Conservation (phyloP, 2,888 invertebrate species). For the Nomada ferruginata region DNA sequence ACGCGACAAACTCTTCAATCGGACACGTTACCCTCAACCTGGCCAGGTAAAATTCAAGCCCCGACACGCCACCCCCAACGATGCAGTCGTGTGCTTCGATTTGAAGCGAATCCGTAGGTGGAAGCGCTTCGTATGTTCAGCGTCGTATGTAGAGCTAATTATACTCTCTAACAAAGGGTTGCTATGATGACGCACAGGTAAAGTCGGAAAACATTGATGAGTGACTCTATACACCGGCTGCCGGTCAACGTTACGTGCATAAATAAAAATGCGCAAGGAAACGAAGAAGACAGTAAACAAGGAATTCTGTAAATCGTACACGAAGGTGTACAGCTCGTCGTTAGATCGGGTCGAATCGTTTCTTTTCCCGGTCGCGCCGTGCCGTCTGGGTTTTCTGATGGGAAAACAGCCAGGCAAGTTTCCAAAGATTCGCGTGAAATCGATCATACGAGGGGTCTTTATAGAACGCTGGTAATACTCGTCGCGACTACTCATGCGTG, state of each 20-base stretch:
- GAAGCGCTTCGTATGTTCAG: slow-evolving; percentile 47
- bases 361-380: not conserved
- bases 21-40: not conserved
- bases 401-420: not conserved
- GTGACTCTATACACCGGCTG: slow-evolving; percentile 51
- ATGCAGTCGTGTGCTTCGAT: slow-evolving; percentile 57
- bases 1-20: not conserved
- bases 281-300: not conserved
- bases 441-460: slow-evolving; percentile 43
- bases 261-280: not conserved
- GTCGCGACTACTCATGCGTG: slow-evolving; percentile 60
- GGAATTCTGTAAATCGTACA: no score
- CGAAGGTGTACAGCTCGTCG: not conserved
- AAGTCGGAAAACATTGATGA: slow-evolving; percentile 69
- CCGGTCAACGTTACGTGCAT: slow-evolving; percentile 19
- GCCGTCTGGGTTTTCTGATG: not conserved
- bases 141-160: slow-evolving; percentile 64
- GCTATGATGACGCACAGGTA: slow-evolving; percentile 65
- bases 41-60: not conserved
- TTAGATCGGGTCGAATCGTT: not conserved
- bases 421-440: slow-evolving; percentile 28
- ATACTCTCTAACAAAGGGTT: slow-evolving; percentile 68
- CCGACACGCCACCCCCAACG: slow-evolving; percentile 5
- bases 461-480: slow-evolving; percentile 51
- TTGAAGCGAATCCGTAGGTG: slow-evolving; percentile 60